Conservation (phyloP, 2,888 invertebrate genomes). For the Eledona agricola region DNA sequence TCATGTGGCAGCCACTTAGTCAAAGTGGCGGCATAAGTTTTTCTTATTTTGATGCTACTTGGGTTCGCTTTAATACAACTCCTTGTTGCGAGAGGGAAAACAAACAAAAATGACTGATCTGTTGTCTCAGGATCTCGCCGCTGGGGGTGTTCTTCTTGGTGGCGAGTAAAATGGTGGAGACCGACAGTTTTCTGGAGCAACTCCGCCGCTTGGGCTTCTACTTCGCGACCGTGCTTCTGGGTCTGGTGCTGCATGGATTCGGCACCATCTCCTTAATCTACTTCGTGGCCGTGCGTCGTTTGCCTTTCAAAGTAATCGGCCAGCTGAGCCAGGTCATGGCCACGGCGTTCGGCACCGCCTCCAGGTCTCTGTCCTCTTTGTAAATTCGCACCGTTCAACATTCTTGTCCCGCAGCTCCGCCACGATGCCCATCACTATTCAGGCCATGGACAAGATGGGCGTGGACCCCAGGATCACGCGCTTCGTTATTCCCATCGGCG, state of each 20-base stretch:
- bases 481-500: constrained; percentile 96
- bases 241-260: constrained; percentile 90
- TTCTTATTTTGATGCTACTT: too few relatives aligned
- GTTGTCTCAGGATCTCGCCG: constrained; percentile 80
- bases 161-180: constrained; percentile 90
- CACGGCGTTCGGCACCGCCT: constrained; percentile 96
- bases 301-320: constrained; percentile 83
- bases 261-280: constrained; percentile 89
- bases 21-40: too few relatives aligned
- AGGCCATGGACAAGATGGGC: constrained; percentile 90
- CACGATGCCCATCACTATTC: constrained; percentile 94
- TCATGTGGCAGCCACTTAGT: too few relatives aligned
- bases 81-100: too few relatives aligned
- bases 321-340: constrained; percentile 75
- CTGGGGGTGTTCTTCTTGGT: constrained; percentile 89
- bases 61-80: too few relatives aligned
- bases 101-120: too few relatives aligned
- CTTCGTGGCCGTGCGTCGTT: constrained; percentile 79
- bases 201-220: constrained; percentile 91
- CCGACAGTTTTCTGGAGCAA: constrained; percentile 83
- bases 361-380: too few relatives aligned
- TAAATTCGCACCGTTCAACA: too few relatives aligned
- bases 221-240: constrained; percentile 91
- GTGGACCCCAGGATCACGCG: constrained; percentile 91
- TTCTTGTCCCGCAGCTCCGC: constrained; percentile 86